Conservation (phyloP, 2,797 vertebrate species). For the Labeo calbasu region DNA sequence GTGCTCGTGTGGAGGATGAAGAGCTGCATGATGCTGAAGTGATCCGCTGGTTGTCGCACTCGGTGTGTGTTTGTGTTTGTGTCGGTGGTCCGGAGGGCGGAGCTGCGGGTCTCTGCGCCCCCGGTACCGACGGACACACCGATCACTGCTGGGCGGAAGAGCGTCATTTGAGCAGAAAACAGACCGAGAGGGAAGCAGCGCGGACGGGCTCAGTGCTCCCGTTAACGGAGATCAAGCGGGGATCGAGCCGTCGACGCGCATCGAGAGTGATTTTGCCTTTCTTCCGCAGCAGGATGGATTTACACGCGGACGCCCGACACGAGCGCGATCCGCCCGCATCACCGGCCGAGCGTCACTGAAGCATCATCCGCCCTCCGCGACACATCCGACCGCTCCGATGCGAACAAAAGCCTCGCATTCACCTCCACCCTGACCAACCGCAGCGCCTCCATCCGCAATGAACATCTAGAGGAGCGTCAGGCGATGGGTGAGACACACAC, state of each 20-base stretch:
- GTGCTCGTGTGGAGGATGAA: background rate
- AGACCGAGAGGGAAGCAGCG: conserved; percentile 3
- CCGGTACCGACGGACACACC: conserved; percentile 42
- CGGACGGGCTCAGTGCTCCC: conserved; percentile 16
- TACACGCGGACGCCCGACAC: conserved; percentile 4
- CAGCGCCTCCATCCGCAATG: conserved; percentile 53
- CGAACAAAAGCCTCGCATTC: conserved; percentile 30
- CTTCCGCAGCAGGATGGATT: conserved; percentile 27
- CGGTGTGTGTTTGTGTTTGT: conserved; percentile 2
- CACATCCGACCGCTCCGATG: conserved; percentile 17
- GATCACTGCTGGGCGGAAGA: conserved; percentile 54
- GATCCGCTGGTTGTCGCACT: conserved; percentile 33
- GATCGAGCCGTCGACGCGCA: background rate
- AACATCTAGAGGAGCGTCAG: conserved; percentile 59
- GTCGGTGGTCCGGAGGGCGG: conserved; percentile 50
- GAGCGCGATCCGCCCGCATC: conserved; percentile 15
- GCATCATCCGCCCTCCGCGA: conserved; percentile 24
- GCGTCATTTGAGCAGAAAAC: conserved; percentile 58
- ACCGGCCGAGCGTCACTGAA: conserved; percentile 22
- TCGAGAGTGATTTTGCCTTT: background rate
- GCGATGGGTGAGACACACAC: conserved; percentile 62
- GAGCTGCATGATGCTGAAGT: background rate
- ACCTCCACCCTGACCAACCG: conserved; percentile 43
- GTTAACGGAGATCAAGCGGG: conserved; percentile 15
- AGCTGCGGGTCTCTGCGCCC: conserved; percentile 53